Evolutionary conservation across 2,888 invertebrate genomes (phyloP).

Genomic region (Iselma pallidipennis): DNA sequence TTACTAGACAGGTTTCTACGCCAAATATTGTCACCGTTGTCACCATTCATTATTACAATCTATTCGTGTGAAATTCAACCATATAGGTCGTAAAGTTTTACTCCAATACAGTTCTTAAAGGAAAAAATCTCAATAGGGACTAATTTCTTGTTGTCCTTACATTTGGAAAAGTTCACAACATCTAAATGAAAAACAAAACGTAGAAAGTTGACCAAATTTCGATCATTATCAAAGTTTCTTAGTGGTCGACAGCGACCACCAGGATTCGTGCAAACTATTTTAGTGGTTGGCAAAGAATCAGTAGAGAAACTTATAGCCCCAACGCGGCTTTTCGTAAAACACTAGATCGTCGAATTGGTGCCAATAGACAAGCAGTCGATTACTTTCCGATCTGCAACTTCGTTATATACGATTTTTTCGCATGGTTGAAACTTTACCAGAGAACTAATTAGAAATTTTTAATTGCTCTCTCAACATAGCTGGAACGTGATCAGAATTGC

Average conservation of each 20-base stretch:
- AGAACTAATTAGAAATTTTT: conserved; percentile 1
- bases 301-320: neutral
- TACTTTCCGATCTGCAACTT: too few species aligned
- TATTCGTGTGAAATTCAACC: too few species aligned
- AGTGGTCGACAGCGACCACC: neutral
- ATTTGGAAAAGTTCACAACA: too few species aligned
- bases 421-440: neutral
- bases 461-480: neutral
- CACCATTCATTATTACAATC: neutral
- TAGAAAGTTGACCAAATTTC: neutral
- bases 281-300: neutral
- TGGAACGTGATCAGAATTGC: neutral
- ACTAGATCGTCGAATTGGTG: neutral
- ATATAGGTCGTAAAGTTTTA: too few species aligned
- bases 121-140: too few species aligned
- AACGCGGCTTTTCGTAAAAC: neutral
- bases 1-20: too few species aligned
- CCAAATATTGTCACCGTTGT: too few species aligned
- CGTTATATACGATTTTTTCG: neutral
- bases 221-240: neutral
- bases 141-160: too few species aligned
- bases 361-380: neutral
- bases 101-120: too few species aligned
- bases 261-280: neutral
- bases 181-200: neutral